Evolutionary conservation across 2,113 vertebrate species (phyloP), one percentile per base, ranked within the genome.

Genomic region (Gasterosteus aculeatus): DNA sequence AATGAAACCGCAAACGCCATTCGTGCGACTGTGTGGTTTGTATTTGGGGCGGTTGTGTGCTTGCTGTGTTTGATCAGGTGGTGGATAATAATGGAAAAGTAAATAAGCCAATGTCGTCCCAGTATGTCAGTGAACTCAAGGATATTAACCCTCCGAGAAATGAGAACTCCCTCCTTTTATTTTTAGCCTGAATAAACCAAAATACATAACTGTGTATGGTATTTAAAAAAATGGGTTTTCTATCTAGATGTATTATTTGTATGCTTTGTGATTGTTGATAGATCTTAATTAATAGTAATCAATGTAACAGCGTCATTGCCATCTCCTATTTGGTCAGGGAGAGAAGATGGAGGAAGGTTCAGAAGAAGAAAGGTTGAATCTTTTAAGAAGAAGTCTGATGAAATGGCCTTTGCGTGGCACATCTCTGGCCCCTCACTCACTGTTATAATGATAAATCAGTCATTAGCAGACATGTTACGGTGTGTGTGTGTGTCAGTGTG

Each of bases 311-410:
- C 77, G 73, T 82, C 63, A 46, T 53, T 75, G 74, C 66, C 74
- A 75, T 79, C 58, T 71, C 65, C 51, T 76, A 49, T 84, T 87
- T 82, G 87, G 68, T 82, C 79, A 83, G 63, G 8, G 56, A 75
- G 53, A 70, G 78, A 78, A 47, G 77, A 68, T 70, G 54, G 51
- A 62, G 60, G 38, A 31, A 47, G 69, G 38, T 69, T 78, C 75
- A 86, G 70, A 38, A 78, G 85, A 88, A 38, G 77, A 86, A 88
- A 38, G 38, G 53, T 79, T 47, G 51, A 88, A 80, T 91, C 77
- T 77, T 81, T 91, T 69, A 88, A 83, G 91, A 88, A 86, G 69
- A 88, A 90, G 85, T 71, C 75, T 78, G 77, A 87, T 89, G 63
- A 90, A 90, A 88, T 85, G 82, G 84, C 81, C 73, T 86, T 62